Evolutionary conservation across 2,113 vertebrate genomes (phyloP), one percentile per base, ranked within the genome.

Genomic region (Dipodomys merriami): DNA sequence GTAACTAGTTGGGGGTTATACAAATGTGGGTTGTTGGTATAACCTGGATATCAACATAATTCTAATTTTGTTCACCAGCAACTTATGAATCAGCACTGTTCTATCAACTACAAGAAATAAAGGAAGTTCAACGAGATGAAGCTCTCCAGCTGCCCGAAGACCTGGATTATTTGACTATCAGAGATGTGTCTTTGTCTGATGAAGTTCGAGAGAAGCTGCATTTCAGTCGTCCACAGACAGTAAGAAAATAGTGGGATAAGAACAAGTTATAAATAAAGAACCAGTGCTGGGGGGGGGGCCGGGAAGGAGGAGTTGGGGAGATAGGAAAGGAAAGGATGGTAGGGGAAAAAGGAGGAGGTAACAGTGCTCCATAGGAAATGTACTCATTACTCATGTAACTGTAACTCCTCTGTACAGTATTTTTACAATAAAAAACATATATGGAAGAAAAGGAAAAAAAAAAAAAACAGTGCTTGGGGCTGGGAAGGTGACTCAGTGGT

Each of bases 171-270:
- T 96, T 99, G 39, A 97, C 98, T 90, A 97, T 99, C 62, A 96
- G 3, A 5, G 98, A 98, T 0, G 97, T 98, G 39, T 99, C 99
- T 0, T 97, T 99, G 33, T 99, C 99, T 0, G 0, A 93, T 12
- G 99, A 99, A 97, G 99, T 98, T 95, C 97, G 99, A 93, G 99
- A 99, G 97, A 98, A 99, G 88, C 97, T 99, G 92, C 97, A 98
- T 73, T 94, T 97, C 4, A 97, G 94, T 88, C 98, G 99, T 62
- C 99, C 99, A 0, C 98, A 96, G 96, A 99, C 99, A 60, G 99
- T 99, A 97, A 99, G 99, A 76, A 53, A 74, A 39, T 39, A 90
- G 18, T 65, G 12, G 8, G 11, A 62, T 20, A 73, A 74, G n/a
- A 85, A 27, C 22, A 68, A 78, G 5, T 71, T 62, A 65, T 67